Evolutionary conservation across 2,113 vertebrate genomes (phyloP).

Genomic region (Nibea albiflora): DNA sequence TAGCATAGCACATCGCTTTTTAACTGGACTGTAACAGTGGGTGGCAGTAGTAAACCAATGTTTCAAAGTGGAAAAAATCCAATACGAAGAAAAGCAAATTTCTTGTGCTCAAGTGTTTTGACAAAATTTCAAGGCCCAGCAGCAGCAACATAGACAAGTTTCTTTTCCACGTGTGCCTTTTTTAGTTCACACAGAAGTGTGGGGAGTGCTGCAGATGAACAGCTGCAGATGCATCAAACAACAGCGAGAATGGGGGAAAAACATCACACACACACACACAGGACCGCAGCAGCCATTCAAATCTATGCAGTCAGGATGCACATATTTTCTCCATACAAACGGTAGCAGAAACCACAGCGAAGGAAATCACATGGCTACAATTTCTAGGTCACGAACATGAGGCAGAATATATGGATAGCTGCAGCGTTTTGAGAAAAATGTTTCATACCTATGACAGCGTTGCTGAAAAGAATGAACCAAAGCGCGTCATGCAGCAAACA

Average conservation of each 20-base stretch:
- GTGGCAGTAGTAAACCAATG: constrained; percentile 23
- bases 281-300: not conserved
- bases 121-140: not conserved
- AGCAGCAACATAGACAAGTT: not conserved
- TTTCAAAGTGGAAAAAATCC: not conserved
- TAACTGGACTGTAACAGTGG: constrained; percentile 17
- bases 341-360: not conserved
- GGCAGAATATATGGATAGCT: constrained; percentile 26
- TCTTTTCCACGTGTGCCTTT: not conserved
- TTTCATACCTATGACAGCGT: constrained; percentile 11
- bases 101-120: not conserved
- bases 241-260: not conserved
- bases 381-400: constrained; percentile 51
- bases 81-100: not conserved
- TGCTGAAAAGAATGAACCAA: constrained; percentile 10
- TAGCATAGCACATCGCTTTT: not conserved
- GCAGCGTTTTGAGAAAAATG: not conserved
- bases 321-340: constrained; percentile 6
- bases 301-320: constrained; percentile 12
- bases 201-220: constrained; percentile 4
- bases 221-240: constrained; percentile 5
- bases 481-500: not conserved
- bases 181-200: constrained; percentile 12
- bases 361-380: constrained; percentile 11
- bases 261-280: not conserved